A percentile compares a stretch with the other conserved stretches of the same genome.
These are phyloP conservation scores for Hoplodrina blanda DNA, from an alignment of 2,888 invertebrate species.

Conservation along the genomic window DNA sequence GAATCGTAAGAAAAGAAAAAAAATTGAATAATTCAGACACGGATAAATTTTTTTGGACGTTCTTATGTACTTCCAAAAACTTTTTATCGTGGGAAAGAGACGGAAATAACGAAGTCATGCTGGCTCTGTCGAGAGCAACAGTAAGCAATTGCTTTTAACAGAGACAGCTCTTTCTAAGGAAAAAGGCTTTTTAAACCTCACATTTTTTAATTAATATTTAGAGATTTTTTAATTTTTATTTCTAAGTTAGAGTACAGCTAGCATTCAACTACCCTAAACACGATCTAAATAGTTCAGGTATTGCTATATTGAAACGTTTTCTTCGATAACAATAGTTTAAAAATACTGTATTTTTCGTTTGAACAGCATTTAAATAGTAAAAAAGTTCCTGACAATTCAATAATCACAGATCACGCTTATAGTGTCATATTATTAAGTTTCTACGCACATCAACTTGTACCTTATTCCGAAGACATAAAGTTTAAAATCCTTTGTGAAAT, in stretches of 20 bases:
- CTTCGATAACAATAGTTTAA: conserved; percentile 26
- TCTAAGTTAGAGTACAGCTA: too few species aligned
- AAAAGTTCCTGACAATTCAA: conserved; percentile 57
- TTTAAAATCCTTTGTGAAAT: conserved; percentile 20
- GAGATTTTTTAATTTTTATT: too few species aligned
- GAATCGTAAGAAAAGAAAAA: background rate
- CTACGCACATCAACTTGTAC: conserved; percentile 49
- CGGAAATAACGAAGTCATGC: background rate
- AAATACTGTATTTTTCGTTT: conserved; percentile 29
- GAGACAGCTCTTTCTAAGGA: background rate
- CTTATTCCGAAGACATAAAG: conserved; percentile 1
- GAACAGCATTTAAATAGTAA: conserved; percentile 38
- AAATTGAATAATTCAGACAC: background rate
- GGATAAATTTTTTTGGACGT: background rate
- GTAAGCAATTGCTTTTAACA: too few species aligned
- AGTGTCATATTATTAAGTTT: conserved; percentile 47
- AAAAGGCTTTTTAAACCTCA: background rate
- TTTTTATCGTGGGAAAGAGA: background rate
- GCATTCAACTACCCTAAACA: conserved; percentile 37
- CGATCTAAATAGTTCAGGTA: background rate
- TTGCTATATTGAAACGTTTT: conserved; percentile 12
- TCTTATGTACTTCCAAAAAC: too few species aligned
- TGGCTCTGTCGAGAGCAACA: background rate
- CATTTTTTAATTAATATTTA: too few species aligned
- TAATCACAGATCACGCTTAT: conserved; percentile 71